phyloP scores from a whole-genome alignment of 1,140 invertebrate genomes.

The Mycetomoellerius zeteki region DNA sequence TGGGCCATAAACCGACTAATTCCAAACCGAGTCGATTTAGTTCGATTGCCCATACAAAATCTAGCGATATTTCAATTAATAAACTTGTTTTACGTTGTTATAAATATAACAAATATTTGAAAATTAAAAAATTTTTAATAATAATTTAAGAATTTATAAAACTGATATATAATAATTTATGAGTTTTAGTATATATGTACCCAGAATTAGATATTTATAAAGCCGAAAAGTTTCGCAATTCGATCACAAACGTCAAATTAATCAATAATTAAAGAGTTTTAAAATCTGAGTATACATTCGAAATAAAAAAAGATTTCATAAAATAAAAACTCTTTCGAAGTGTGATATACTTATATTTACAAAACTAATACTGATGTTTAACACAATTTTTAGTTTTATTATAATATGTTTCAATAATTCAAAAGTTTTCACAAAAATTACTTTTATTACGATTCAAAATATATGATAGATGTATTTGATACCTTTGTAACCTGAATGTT shows the following conservation, averaged over 20 bases:
- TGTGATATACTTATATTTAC: background rate
- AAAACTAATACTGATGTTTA: too few species aligned
- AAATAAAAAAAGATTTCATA: background rate
- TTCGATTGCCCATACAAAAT: conserved; percentile 57
- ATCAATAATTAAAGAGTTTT: background rate
- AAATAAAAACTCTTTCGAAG: background rate
- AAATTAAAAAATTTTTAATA: background rate
- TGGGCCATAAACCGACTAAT: conserved; percentile 33
- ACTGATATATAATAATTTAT: too few species aligned
- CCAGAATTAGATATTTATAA: background rate
- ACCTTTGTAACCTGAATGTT: conserved; percentile 19
- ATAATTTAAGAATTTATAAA: background rate
- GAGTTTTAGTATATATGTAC: background rate
- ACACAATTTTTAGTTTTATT: too few species aligned
- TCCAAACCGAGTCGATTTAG: conserved; percentile 37
- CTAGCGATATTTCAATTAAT: conserved; percentile 4
- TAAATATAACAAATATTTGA: background rate
- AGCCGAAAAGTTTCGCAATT: background rate
- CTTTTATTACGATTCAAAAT: background rate
- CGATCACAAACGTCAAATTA: background rate
- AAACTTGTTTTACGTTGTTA: background rate
- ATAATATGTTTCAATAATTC: background rate
- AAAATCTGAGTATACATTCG: background rate
- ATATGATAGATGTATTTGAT: background rate
- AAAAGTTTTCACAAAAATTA: background rate